Base-by-base conservation (phyloP, 2,113 vertebrate species). In the Muscicapa adusta region DNA sequence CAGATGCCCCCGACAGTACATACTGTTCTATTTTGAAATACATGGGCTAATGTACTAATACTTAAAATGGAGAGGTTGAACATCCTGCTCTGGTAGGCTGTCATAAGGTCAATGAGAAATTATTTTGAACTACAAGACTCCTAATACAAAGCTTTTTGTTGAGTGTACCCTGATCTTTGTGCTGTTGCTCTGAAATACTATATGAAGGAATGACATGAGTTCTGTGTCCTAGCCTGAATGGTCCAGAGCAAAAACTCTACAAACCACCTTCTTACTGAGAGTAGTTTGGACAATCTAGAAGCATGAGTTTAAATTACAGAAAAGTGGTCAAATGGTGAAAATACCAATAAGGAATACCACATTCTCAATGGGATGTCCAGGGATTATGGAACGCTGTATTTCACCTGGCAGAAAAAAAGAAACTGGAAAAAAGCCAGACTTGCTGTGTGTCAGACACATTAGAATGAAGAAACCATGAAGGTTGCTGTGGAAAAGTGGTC, bases 221-320 rank as follows among this genome's bases (percentile, higher is more conserved):
- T 71, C 43, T 12, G 2, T 77, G 68, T 34, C 56, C 66, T 43
- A 62, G 63, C 33, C 79, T 74, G 47, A 19, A 33, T 5, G 13
- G 16, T 48, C n/a, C 8, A 3, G 18, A 66, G 25, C 0, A 0
- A 74, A 88, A 87, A 47, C 4, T 66, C 19, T 25, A 71, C 8
- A 1, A 47, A 31, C 3, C 6, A 38, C 8, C 15, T 58, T 80
- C 34, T 71, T 72, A 56, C 13, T 50, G 42, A 76, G 26, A 47
- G 11, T 50, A 75, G 61, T 4, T 62, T 42, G 15, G 40, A 65
- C 29, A 24, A 33, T 74, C 9, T 22, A 58, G 43, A 91, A 34
- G 19, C 14, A 25, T 45, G n/a, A 79, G 10, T 72, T 91, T 63
- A 43, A 87, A 62, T 71, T 76, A 60, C 42, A 72, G 26, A 60